Evolutionary conservation across 1,140 invertebrate species (phyloP), one percentile per base, ranked within the genome.

Genomic region (Rhysida immarginata): DNA sequence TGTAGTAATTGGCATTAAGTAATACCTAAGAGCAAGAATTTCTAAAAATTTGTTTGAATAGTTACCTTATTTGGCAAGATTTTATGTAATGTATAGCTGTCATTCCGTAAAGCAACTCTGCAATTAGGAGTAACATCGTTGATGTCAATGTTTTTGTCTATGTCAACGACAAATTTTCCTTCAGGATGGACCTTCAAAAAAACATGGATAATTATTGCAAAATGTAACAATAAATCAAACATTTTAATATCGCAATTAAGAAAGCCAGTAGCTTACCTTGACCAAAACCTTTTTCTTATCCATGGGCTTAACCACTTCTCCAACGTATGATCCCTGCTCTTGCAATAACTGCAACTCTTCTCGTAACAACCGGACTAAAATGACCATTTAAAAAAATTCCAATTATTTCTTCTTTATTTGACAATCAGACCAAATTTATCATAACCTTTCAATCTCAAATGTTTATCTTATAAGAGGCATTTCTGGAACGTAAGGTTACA

Each of bases 281-380:
- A 99, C 96, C 0, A 99, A 74, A 1, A 99, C 96, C 74, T 99
- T 99, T 72, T 99, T 99, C 70, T 99, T 99, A 68, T 99, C 96
- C 95, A 99, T 99, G 0, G 93, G 92, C 69, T 99, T 99, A 0
- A 98, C 93, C 26, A 99, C 96, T 76, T 99, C 96, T 13, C 96
- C 96, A 2, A 99, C 96, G 74, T 99, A 99, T 13, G 93, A 97
- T 11, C 96, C 96, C 74, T 99, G 96, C 67, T 99, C 96, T 74
- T 99, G 96, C 13, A 99, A 75, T 13, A 98, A 77, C 71, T 98
- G 95, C 0, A 99, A 73, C 68, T 99, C 96, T 71, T 99, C 96
- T 16, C 96, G 80, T 27, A 99, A 72, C 87, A 98, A 93, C 48
- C 96, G 83, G 26, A 99, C 95, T 92, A 65, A 41, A 66, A n/a